These are phyloP conservation scores for Netelia virgata DNA, from an alignment of 2,888 invertebrate species.

Conservation along the genomic window DNA sequence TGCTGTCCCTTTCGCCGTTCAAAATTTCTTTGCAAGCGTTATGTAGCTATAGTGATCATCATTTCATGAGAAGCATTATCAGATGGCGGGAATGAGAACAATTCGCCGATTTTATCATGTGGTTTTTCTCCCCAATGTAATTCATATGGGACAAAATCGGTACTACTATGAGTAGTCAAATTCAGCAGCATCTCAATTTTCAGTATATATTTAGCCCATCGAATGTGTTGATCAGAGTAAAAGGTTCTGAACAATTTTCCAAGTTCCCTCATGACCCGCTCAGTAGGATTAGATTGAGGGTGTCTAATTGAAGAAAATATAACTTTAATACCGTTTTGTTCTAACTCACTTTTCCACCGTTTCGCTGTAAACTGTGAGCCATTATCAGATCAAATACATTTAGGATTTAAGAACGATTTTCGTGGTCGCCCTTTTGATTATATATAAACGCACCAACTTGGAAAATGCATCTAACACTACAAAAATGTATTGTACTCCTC, in stretches of 20 bases:
- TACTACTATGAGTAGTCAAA: constrained; percentile 7
- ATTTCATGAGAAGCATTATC: not conserved
- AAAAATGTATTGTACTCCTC: too few species aligned
- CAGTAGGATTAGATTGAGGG: constrained; percentile 57
- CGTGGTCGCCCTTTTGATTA: too few species aligned
- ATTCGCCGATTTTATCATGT: constrained; percentile 7
- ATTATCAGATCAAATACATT: constrained; percentile 33
- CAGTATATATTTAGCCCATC: constrained; percentile 42
- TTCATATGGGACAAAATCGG: not conserved
- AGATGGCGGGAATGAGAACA: too few species aligned
- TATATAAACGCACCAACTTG: too few species aligned
- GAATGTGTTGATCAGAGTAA: constrained; percentile 47
- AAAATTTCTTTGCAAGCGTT: constrained; percentile 24
- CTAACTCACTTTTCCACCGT: constrained; percentile 15
- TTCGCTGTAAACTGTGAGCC: constrained; percentile 49
- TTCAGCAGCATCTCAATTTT: constrained; percentile 50
- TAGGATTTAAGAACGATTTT: too few species aligned
- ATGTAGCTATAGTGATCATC: constrained; percentile 24
- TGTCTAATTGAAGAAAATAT: constrained; percentile 55
- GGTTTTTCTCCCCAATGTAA: constrained; percentile 8
- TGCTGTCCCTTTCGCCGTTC: constrained; percentile 16
- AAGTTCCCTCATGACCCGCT: constrained; percentile 61
- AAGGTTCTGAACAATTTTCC: constrained; percentile 54
- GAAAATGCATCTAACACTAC: not conserved
- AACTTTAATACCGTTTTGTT: constrained; percentile 19